Conservation (phyloP, 2,113 vertebrate species). For the Fregata magnificens region DNA sequence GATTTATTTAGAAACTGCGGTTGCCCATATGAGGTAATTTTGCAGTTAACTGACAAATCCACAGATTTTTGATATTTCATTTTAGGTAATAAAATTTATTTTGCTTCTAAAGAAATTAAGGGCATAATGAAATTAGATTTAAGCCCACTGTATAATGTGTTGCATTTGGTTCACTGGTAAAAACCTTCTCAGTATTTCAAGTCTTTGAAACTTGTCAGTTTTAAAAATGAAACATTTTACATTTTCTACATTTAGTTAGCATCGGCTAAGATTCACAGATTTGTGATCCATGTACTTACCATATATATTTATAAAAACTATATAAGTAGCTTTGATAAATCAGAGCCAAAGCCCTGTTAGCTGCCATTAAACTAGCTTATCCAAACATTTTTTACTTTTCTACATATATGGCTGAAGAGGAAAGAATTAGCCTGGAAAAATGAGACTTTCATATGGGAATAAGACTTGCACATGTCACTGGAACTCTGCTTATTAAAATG, state of each 20-base stretch:
- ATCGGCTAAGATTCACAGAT: background rate
- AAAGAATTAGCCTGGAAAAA: constrained; percentile 19
- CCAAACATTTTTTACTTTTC: constrained; percentile 3
- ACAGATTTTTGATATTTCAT: background rate
- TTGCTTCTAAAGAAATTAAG: background rate
- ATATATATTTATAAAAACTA: constrained; percentile 1
- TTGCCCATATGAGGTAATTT: background rate
- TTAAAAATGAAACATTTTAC: background rate
- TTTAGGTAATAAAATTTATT: background rate
- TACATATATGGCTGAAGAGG: background rate
- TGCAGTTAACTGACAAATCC: background rate
- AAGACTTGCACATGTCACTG: background rate
- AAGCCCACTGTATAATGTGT: background rate
- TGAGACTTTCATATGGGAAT: background rate
- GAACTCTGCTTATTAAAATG: constrained; percentile 15
- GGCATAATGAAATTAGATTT: background rate
- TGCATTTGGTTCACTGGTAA: constrained; percentile 3
- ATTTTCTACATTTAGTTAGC: constrained; percentile 15
- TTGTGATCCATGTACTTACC: constrained; percentile 11
- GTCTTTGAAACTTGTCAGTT: background rate
- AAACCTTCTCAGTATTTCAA: background rate
- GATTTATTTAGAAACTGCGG: background rate
- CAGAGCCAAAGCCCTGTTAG: background rate
- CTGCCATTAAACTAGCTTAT: constrained; percentile 7
- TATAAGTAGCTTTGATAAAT: background rate